Conservation (phyloP, 64 coral and sea anemone genomes). For the Pachyseris speciosa region DNA sequence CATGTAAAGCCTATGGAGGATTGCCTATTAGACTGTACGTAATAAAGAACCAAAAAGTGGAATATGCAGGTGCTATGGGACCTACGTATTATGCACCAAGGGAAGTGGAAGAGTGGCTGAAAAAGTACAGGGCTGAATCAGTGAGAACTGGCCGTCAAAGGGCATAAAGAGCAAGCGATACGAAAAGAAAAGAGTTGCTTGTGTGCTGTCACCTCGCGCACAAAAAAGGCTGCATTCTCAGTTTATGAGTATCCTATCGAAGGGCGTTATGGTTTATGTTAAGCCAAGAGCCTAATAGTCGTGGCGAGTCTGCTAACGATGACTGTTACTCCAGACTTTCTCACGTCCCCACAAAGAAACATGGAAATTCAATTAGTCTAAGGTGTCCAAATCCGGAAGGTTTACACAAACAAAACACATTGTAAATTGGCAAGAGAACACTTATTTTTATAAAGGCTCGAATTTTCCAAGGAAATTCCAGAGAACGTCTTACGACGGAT, state of each 20-base stretch:
- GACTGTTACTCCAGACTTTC: background rate
- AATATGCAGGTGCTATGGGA: constrained; percentile 67
- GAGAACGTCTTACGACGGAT: background rate
- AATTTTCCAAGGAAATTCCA: background rate
- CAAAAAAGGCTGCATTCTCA: background rate
- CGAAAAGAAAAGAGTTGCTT: background rate
- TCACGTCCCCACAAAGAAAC: background rate
- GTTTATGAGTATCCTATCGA: background rate
- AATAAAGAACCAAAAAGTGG: constrained; percentile 44
- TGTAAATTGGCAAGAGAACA: background rate
- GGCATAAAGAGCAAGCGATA: background rate
- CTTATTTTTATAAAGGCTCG: background rate
- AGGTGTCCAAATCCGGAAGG: constrained; percentile 5
- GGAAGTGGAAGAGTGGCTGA: constrained; percentile 67
- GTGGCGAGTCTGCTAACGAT: background rate
- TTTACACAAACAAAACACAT: background rate
- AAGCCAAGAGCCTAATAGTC: background rate
- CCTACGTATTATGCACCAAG: constrained; percentile 75
- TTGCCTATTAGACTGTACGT: constrained; percentile 67
- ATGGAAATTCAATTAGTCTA: constrained; percentile 5
- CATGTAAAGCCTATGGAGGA: constrained; percentile 61
- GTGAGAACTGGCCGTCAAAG: background rate
- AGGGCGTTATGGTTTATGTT: background rate
- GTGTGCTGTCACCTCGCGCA: background rate
- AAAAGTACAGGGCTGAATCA: background rate